phyloP scores from a whole-genome alignment of 2,113 vertebrate species.

The Turdus rufiventris region DNA sequence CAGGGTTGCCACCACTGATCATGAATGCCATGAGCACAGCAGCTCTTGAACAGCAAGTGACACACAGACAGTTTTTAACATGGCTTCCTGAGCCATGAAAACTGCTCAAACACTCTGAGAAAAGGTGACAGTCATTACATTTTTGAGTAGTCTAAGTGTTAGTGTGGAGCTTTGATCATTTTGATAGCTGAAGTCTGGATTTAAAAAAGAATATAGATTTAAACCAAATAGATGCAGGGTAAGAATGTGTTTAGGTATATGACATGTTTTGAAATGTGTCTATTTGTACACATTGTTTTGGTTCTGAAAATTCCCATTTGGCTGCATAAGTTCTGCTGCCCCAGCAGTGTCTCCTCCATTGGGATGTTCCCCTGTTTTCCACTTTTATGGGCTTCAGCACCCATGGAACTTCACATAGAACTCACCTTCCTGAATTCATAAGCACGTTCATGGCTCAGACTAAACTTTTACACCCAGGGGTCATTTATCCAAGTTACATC shows the following conservation, averaged over 20 bases:
- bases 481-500: not conserved
- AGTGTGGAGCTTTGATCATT: not conserved
- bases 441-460: not conserved
- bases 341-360: not conserved
- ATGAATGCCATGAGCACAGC: not conserved
- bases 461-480: not conserved
- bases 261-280: not conserved
- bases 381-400: not conserved
- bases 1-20: not conserved
- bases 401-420: not conserved
- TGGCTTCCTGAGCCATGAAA: not conserved
- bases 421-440: not conserved
- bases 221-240: not conserved
- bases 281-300: not conserved
- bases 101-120: not conserved
- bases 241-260: not conserved
- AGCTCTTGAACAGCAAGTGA: not conserved
- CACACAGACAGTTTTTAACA: not conserved
- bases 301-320: not conserved
- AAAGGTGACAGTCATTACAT: not conserved
- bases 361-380: not conserved
- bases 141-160: not conserved
- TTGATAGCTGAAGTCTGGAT: not conserved
- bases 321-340: not conserved
- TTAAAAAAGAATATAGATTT: not conserved